Evolutionary conservation across 2,113 vertebrate genomes (phyloP).

Genomic region (Oreochromis spilurus): DNA sequence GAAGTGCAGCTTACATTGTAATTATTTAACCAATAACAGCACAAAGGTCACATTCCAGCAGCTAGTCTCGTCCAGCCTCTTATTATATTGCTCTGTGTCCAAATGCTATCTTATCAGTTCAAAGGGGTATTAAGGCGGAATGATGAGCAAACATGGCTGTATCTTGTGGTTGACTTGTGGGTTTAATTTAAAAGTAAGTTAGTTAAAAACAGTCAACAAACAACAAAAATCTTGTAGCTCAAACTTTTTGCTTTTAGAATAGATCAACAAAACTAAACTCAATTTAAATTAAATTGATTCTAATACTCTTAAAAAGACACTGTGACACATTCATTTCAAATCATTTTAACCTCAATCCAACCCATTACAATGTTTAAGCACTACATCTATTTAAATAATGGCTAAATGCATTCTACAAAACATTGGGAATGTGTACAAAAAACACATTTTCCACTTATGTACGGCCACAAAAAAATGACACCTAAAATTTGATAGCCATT

Average conservation of each 20-base stretch:
- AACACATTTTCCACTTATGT: not conserved
- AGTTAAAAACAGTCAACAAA: not conserved
- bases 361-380: not conserved
- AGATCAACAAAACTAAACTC: not conserved
- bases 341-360: not conserved
- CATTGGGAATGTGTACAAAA: not conserved
- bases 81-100: not conserved
- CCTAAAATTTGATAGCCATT: not conserved
- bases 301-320: not conserved
- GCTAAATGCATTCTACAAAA: not conserved
- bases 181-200: not conserved
- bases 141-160: not conserved
- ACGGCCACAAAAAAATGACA: not conserved
- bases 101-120: slow-evolving; percentile 1
- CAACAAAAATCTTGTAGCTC: not conserved
- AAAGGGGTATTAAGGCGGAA: not conserved
- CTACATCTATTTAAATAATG: not conserved
- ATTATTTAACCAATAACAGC: slow-evolving; percentile 29
- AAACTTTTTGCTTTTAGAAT: not conserved
- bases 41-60: slow-evolving; percentile 55
- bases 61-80: slow-evolving; percentile 13
- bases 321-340: fast-evolving
- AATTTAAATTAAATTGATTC: not conserved
- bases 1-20: slow-evolving; percentile 12
- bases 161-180: not conserved